phyloP scores from a whole-genome alignment of 35 echinoderm and acorn worm species.

The Lytechinus variegatus region DNA sequence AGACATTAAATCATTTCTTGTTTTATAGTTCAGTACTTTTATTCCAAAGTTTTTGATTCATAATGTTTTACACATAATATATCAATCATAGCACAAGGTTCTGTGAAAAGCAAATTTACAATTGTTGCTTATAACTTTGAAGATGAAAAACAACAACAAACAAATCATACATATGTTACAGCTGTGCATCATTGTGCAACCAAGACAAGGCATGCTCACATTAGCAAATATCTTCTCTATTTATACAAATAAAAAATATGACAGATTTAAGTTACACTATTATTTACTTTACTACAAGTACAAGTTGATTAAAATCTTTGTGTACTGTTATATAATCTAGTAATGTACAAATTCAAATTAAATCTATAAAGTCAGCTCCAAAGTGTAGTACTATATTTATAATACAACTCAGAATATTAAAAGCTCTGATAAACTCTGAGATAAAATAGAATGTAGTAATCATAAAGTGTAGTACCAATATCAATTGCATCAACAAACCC shows the following conservation, averaged over 20 bases:
- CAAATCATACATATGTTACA: not conserved
- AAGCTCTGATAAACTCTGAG: not conserved
- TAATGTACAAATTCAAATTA: not conserved
- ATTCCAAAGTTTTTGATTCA: not conserved
- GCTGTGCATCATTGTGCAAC: not conserved
- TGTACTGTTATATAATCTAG: not conserved
- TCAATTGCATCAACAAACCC: not conserved
- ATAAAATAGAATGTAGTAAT: slow-evolving; percentile 15
- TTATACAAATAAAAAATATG: slow-evolving; percentile 46
- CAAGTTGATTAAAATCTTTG: not conserved
- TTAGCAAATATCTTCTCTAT: slow-evolving; percentile 17
- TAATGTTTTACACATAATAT: not conserved
- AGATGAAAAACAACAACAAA: not conserved
- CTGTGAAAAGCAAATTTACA: slow-evolving; percentile 38
- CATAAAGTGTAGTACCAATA: not conserved
- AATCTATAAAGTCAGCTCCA: not conserved
- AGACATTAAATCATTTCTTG: not conserved
- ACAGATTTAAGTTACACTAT: not conserved
- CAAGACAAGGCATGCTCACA: slow-evolving; percentile 28
- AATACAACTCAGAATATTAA: not conserved
- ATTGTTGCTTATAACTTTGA: not conserved
- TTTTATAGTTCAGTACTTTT: slow-evolving; percentile 6
- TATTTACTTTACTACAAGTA: not conserved
- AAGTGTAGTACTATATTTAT: slow-evolving; percentile 12
- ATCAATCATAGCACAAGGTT: slow-evolving; percentile 36